Percentiles rank a stretch among this genome's conserved stretches.
Conservation (phyloP, 53 echinoderm and acorn worm genomes). For the Paelopatides confundens region DNA sequence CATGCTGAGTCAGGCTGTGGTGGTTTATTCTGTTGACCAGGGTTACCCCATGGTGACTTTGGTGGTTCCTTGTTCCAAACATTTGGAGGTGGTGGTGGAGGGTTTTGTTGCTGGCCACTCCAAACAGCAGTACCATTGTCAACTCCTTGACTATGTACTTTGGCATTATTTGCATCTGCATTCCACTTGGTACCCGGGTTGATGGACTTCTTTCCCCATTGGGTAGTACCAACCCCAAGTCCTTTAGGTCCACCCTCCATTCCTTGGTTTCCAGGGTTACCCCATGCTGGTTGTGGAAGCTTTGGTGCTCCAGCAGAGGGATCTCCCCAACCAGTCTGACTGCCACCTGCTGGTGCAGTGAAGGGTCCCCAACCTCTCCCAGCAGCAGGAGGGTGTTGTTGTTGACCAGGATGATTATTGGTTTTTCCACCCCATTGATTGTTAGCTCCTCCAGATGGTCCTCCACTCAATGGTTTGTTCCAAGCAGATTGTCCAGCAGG, state of each 20-base stretch:
- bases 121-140: constrained; percentile 72
- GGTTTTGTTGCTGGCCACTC: constrained; percentile 62
- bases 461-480: constrained; percentile 65
- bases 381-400: constrained; percentile 50
- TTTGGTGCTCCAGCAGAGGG: constrained; percentile 63
- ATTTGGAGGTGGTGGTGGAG: constrained; percentile 59
- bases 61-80: constrained; percentile 63
- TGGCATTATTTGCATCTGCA: constrained; percentile 10
- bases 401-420: background rate
- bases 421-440: constrained; percentile 27
- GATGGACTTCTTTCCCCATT: constrained; percentile 94
- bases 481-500: constrained; percentile 78
- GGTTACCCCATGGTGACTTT: constrained; percentile 69
- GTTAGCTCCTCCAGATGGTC: background rate
- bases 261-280: constrained; percentile 40
- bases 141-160: constrained; percentile 11
- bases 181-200: constrained; percentile 81
- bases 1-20: constrained; percentile 49
- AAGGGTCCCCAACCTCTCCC: constrained; percentile 67
- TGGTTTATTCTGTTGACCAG: constrained; percentile 42
- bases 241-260: constrained; percentile 28
- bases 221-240: constrained; percentile 38
- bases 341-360: constrained; percentile 2
- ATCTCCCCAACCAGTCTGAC: constrained; percentile 75
- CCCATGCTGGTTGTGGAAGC: constrained; percentile 22